Conservation (phyloP, 2,113 vertebrate species). For the Corythornis madagascariensis region DNA sequence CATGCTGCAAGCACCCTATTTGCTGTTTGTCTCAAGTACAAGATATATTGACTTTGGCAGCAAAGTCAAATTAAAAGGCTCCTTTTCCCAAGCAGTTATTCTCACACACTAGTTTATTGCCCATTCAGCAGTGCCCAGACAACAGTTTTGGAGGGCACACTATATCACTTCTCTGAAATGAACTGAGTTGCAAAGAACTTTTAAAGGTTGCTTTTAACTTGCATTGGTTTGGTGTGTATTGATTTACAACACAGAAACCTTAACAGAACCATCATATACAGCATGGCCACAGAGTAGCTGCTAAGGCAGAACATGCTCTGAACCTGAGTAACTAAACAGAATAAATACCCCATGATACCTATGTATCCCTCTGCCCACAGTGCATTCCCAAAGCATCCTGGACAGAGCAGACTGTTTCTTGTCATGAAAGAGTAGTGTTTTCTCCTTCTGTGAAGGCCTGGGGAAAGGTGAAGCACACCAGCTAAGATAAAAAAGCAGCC, state of each 20-base stretch:
- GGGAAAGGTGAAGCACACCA: neutral
- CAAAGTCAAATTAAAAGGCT: neutral
- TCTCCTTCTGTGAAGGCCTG: neutral
- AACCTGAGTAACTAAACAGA: accelerated
- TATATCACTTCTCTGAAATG: neutral
- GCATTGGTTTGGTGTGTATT: neutral
- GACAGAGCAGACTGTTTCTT: neutral
- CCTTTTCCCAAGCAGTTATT: neutral
- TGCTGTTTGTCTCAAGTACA: neutral
- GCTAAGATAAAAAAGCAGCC: neutral
- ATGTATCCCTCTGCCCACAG: neutral
- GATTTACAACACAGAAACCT: neutral
- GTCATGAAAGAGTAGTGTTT: neutral
- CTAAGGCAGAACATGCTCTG: neutral
- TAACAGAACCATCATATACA: neutral
- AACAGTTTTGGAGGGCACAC: neutral
- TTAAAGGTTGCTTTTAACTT: neutral
- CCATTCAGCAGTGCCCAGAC: neutral
- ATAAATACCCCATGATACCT: neutral
- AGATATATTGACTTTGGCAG: neutral
- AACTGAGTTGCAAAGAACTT: neutral
- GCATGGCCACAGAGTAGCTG: neutral
- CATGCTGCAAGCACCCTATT: neutral
- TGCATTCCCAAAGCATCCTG: neutral
- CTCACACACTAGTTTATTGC: neutral